Evolutionary conservation across 1,140 invertebrate genomes (phyloP), one percentile per base, ranked within the genome.

Genomic region (Heliconius hermathena): DNA sequence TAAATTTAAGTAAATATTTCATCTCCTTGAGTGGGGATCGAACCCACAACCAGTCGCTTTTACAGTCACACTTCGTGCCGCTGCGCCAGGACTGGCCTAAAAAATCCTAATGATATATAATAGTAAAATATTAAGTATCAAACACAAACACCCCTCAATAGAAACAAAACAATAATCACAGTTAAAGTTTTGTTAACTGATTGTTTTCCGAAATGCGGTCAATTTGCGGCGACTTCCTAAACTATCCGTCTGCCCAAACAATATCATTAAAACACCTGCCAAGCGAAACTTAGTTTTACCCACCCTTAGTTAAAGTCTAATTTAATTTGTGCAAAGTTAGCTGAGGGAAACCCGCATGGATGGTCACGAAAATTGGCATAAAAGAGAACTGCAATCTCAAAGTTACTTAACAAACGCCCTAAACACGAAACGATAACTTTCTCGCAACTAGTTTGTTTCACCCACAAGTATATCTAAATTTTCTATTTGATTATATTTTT

Each of bases 121-220:
- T 16, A 20, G 8, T 57, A 66, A 46, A 46, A 46, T 66, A 66
- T 66, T 26, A 29, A 26, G 8, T 66, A 66, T 66, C 26, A 66
- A 66, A 29, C 9, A 66, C 13, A 66, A 66, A 1, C 22, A 26
- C 60, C 13, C 26, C 22, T 8, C 54, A 36, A 71, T 29, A 8
- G 11, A 66, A 29, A 66, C 60, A 66, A 29, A 74, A 49, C 38
- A 57, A 72, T 72, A 72, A 72, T 72, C 18, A 72, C 29, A 41
- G 77, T 20, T 76, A 72, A 82, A 77, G 75, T 82, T 46, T 82
- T 78, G 75, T 79, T 16, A 18, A 52, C 81, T 81, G 77, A 90
- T 90, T 91, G 88, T 90, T 88, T 89, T 85, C 85, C 78, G 73
- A 86, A 86, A 82, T 74, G 84, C 75, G 85, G 87, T 88, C 84